Evolutionary conservation across 1,140 invertebrate species (phyloP).

Genomic region (honey bee (Apis mellifera)): Amel_HAv3.1 CM009932.2:8084501-8085000

Average conservation of each 20-base stretch:
- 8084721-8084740: too few species aligned
- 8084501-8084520: slow-evolving; percentile 43
- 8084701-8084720: too few species aligned
- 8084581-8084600: background rate
- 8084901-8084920: slow-evolving; percentile 66
- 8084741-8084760: background rate
- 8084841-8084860: slow-evolving; percentile 59
- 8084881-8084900: slow-evolving; percentile 56
- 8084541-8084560: background rate
- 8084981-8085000: slow-evolving; percentile 71
- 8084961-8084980: slow-evolving; percentile 68
- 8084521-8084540: slow-evolving; percentile 18
- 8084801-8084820: background rate
- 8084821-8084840: slow-evolving; percentile 10
- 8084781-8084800: background rate
- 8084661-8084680: background rate
- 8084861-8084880: slow-evolving; percentile 58
- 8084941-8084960: slow-evolving; percentile 70
- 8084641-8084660: background rate
- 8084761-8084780: background rate
- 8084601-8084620: background rate
- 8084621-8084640: background rate
- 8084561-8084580: too few species aligned
- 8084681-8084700: too few species aligned
- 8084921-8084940: slow-evolving; percentile 60